A percentile compares a stretch with the other conserved stretches of the same genome.
Evolutionary conservation across 1,140 invertebrate species (phyloP).

Genomic region (Neodiprion virginianus): DNA sequence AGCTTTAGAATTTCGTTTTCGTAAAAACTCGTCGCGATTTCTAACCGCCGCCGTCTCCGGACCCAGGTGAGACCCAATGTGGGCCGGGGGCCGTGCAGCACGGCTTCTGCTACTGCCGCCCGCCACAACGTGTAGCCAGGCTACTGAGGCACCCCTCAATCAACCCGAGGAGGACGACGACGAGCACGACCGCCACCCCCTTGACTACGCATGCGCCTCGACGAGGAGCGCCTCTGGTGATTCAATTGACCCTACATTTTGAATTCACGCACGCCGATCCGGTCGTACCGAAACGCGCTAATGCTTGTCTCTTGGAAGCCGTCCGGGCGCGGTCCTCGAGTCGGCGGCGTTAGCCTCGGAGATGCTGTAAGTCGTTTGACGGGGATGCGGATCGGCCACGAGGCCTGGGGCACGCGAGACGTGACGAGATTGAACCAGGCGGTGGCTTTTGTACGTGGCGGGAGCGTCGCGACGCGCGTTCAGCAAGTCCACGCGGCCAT

Average conservation of each 20-base stretch:
- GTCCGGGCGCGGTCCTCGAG: background rate
- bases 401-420: no score
- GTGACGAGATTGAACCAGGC: background rate
- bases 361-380: no score
- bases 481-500: background rate
- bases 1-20: no score
- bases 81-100: constrained; percentile 2
- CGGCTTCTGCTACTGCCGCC: constrained; percentile 6
- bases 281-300: background rate
- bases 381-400: no score
- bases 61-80: constrained; percentile 1
- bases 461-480: background rate
- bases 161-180: background rate
- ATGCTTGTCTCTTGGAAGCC: background rate
- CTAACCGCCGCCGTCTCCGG: background rate
- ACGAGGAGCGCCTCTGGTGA: background rate
- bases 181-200: background rate
- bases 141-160: constrained; percentile 2
- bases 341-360: background rate
- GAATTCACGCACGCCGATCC: background rate
- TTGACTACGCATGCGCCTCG: background rate
- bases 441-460: background rate
- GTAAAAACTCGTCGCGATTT: no score
- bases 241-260: constrained; percentile 4
- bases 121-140: constrained; percentile 6